Base-by-base conservation (phyloP, 2,888 invertebrate genomes). In the Chrysotoxum bicinctum region DNA sequence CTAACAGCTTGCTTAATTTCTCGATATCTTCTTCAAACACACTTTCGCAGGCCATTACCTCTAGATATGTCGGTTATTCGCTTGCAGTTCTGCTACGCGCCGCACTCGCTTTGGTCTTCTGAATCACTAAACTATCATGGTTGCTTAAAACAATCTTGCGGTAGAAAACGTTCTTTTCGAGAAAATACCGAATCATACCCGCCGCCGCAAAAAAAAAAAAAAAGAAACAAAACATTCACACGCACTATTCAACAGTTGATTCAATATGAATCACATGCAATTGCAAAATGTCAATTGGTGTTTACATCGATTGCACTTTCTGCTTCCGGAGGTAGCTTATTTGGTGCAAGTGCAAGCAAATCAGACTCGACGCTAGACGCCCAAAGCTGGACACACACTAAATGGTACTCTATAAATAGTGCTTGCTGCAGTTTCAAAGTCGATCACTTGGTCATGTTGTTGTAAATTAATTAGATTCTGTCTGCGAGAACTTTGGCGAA, bases 11-110 rank as follows among this genome's bases (percentile, higher is more conserved):
- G 21, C 88, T 88, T 74, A 91, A 76, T 75, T 89, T 90, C 32
- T 90, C 90, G 56, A 89, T 82, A 69, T 90, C 88, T 87, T 91
- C 91, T 45, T 90, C 88, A 48, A 83, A 87, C 64, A 87, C 87
- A 75, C 76, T 86, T 79, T 88, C 87, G 50, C 85, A 84, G 37
- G 82, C 87, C 87, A 88, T 88, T 48, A 35, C 68, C 64, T 56
- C 1, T 43, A 35, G 52, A 40, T n/a, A 23, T 14, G 54, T 48
- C 10, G 50, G 66, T 45, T 45, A 58, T 62, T 73, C 9, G 43
- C 54, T 70, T 40, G 19, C 19, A 16, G 7, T 43, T 16, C 5
- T 21, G 12, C 40, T 19, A 40, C 74, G 43, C 26, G 30, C 21
- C 19, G 16, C 60, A 62, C 66, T 50, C 62, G n/a, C 40, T 45